phyloP scores from a whole-genome alignment of 2,888 invertebrate species.

The Esperia sulphurella region DNA sequence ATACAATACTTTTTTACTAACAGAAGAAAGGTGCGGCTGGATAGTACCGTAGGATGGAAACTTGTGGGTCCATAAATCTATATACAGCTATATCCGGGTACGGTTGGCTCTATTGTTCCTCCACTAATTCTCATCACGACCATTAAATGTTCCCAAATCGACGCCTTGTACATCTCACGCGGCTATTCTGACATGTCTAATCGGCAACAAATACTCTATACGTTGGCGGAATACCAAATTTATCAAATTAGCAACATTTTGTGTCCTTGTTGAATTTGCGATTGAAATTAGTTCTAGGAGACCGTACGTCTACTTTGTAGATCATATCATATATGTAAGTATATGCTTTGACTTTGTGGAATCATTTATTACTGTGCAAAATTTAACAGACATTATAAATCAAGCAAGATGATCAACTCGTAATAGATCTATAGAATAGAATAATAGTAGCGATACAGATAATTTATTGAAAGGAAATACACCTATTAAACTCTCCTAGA shows the following conservation, averaged over 20 bases:
- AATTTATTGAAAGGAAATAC: too few species aligned
- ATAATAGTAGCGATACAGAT: too few species aligned
- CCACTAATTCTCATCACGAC: conserved; percentile 49
- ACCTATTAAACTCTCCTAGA: too few species aligned
- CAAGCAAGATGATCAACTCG: too few species aligned
- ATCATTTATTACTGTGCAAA: too few species aligned
- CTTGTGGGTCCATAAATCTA: too few species aligned
- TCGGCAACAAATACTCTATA: conserved; percentile 42
- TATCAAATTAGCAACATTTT: conserved; percentile 18
- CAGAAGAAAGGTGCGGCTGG: too few species aligned
- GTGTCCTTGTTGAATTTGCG: conserved; percentile 49
- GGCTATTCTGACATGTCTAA: conserved; percentile 49
- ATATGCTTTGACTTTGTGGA: too few species aligned
- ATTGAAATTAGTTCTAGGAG: conserved; percentile 65
- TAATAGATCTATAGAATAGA: too few species aligned
- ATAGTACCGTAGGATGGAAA: background rate
- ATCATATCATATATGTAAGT: too few species aligned
- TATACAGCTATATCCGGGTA: conserved; percentile 37
- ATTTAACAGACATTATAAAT: too few species aligned
- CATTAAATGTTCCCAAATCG: conserved; percentile 50
- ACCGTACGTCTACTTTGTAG: conserved; percentile 34
- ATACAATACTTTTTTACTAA: too few species aligned
- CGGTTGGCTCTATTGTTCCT: conserved; percentile 38
- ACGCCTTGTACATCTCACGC: conserved; percentile 46
- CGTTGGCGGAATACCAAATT: conserved; percentile 36